Evolutionary conservation across 1,140 invertebrate genomes (phyloP).

Genomic region (Radopholus similis): DNA sequence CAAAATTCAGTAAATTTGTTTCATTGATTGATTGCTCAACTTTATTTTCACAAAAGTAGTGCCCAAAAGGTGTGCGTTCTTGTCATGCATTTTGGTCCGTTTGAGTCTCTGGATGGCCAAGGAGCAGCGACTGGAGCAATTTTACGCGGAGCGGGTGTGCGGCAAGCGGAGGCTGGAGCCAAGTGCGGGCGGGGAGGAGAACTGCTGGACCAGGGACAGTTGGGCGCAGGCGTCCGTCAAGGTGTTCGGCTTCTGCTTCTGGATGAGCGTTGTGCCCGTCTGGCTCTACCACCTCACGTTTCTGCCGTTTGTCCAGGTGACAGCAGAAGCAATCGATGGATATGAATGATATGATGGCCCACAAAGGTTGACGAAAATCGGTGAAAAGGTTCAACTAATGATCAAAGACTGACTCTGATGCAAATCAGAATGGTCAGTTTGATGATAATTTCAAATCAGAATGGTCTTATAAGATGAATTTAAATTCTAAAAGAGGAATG

Average conservation of each 20-base stretch:
- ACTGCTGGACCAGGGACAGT: slow-evolving; percentile 30
- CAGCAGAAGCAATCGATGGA: neutral
- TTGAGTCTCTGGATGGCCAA: slow-evolving; percentile 49
- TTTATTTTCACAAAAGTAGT: too few relatives aligned
- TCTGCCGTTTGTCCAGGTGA: slow-evolving; percentile 51
- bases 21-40: too few relatives aligned
- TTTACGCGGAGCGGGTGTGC: slow-evolving; percentile 41
- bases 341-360: too few relatives aligned
- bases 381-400: too few relatives aligned
- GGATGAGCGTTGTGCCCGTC: slow-evolving; percentile 46
- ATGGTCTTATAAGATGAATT: neutral
- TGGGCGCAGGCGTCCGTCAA: slow-evolving; percentile 37
- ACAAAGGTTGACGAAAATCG: too few relatives aligned
- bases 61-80: too few relatives aligned
- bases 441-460: neutral
- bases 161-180: slow-evolving; percentile 41
- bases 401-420: too few relatives aligned
- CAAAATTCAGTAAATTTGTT: too few relatives aligned
- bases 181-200: slow-evolving; percentile 13
- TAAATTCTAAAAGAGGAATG: too few relatives aligned
- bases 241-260: slow-evolving; percentile 54
- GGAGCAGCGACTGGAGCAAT: slow-evolving; percentile 44
- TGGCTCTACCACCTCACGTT: slow-evolving; percentile 55
- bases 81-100: too few relatives aligned
- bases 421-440: too few relatives aligned